Percentiles rank a stretch among this genome's conserved stretches.
phyloP scores from a whole-genome alignment of 2,797 vertebrate genomes.

The Etheostoma nigrum region DNA sequence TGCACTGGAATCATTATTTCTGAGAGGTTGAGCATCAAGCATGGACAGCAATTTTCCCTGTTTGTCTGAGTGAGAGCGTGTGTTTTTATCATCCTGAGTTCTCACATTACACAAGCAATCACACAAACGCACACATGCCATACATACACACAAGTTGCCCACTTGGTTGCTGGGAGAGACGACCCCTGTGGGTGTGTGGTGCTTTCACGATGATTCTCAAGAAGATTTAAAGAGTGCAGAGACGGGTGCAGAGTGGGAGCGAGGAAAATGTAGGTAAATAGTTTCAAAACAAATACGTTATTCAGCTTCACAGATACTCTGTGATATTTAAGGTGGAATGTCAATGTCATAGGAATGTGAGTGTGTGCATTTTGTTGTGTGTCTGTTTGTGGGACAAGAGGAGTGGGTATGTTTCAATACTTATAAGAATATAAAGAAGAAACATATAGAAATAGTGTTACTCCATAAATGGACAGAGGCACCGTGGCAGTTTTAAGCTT shows the following conservation, averaged over 20 bases:
- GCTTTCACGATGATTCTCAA: slow-evolving; percentile 73
- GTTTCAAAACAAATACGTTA: slow-evolving; percentile 42
- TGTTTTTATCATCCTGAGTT: slow-evolving; percentile 47
- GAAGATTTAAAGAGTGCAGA: slow-evolving; percentile 70
- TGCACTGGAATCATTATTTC: slow-evolving; percentile 22
- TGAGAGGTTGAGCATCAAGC: slow-evolving; percentile 24
- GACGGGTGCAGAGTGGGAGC: slow-evolving; percentile 50
- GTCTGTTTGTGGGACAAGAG: slow-evolving; percentile 1
- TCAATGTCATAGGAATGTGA: slow-evolving; percentile 13
- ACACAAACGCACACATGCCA: slow-evolving; percentile 22
- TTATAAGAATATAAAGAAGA: not conserved
- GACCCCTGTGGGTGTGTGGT: slow-evolving; percentile 76
- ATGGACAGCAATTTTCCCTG: slow-evolving; percentile 19
- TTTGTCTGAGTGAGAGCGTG: slow-evolving; percentile 43
- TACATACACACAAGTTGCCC: slow-evolving; percentile 54
- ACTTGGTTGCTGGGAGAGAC: slow-evolving; percentile 76
- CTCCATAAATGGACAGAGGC: not conserved
- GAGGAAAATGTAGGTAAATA: slow-evolving; percentile 33
- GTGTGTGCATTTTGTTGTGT: slow-evolving; percentile 10
- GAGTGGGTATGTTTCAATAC: not conserved
- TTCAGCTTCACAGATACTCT: slow-evolving; percentile 14
- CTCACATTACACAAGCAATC: slow-evolving; percentile 38
- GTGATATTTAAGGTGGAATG: slow-evolving; percentile 25
- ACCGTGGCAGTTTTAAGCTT: not conserved
- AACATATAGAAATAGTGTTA: not conserved